Percentiles rank a stretch among this genome's conserved stretches.
These are phyloP conservation scores for Sycophila sp. DNA, from an alignment of 1,140 invertebrate species.

Conservation along the genomic window DNA sequence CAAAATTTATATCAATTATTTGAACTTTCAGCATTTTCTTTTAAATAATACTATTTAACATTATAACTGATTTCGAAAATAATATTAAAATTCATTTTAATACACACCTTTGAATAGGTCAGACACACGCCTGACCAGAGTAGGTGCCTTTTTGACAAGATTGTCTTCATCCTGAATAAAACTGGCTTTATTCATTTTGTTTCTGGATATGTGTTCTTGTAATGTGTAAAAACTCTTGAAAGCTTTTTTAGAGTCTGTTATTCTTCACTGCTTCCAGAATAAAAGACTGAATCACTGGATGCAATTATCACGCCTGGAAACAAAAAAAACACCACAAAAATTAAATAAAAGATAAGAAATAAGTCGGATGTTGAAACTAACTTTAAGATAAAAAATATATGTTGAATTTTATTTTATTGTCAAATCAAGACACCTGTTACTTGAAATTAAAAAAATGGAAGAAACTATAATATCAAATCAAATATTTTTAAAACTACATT, in stretches of 20 bases:
- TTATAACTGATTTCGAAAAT: slow-evolving; percentile 20
- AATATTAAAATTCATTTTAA: neutral
- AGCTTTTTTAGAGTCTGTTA: slow-evolving; percentile 24
- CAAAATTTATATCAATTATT: neutral
- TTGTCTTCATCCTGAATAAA: slow-evolving; percentile 42
- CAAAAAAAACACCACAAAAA: neutral
- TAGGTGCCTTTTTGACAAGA: slow-evolving; percentile 48
- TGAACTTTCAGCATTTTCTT: no score
- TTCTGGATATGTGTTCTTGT: neutral
- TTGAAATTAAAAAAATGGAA: no score
- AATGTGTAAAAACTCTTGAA: neutral
- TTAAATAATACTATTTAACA: neutral
- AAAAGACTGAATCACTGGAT: slow-evolving; percentile 30
- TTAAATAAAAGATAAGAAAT: no score
- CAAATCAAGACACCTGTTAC: no score
- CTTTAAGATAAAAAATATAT: neutral
- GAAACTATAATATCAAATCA: no score
- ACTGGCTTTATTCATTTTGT: slow-evolving; percentile 42
- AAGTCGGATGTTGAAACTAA: neutral
- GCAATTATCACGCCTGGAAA: slow-evolving; percentile 37
- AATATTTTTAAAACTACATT: no score
- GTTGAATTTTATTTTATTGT: no score
- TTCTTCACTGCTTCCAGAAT: neutral
- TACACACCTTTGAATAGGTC: slow-evolving; percentile 58
- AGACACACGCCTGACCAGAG: slow-evolving; percentile 56